Base-by-base conservation (phyloP, 2,113 vertebrate species). In the Coracopsis vasa region DNA sequence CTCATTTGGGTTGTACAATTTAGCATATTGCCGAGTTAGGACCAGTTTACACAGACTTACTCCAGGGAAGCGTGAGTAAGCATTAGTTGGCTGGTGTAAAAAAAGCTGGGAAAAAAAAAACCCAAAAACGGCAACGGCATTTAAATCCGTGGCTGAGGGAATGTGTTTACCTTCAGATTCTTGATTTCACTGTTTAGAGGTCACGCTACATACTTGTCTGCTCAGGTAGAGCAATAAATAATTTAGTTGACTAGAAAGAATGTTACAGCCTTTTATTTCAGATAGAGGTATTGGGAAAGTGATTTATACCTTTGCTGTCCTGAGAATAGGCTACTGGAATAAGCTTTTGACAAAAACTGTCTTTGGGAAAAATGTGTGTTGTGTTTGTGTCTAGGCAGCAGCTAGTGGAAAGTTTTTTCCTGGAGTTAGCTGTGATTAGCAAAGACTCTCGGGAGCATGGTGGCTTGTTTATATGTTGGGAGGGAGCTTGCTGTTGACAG, bases 181-280 rank as follows among this genome's bases (percentile, higher is more conserved):
- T 78, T 67, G 64, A 94, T 96, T 90, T 95, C 72, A 51, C 45
- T 88, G 1, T 86, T 83, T 86, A 83, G 64, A 88, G 56, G 71
- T 95, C 87, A 94, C 0, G 3, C 39, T 70, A 29, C 48, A 48
- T 75, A 39, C 47, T 86, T 80, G 67, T 45, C 82, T 88, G 67
- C 42, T 86, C 94, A 95, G 87, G 84, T 89, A 85, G 14, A 80
- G 67, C 81, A 88, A 73, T 96, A 97, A 94, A 95, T 94, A 93
- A 92, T 83, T 70, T 80, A 80, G 54, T 67, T 91, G 74, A 81
- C 70, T 83, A 47, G 33, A 80, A 94, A 92, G 86, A 97, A 93
- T 80, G 67, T 73, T 86, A 60, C 25, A 90, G 79, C 27, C 37
- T 84, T 93, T 94, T 65, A 33, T 48, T 94, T 90, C 69, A 81